Base-by-base conservation (phyloP, 2,888 invertebrate species). In the Diploptera punctata region DNA sequence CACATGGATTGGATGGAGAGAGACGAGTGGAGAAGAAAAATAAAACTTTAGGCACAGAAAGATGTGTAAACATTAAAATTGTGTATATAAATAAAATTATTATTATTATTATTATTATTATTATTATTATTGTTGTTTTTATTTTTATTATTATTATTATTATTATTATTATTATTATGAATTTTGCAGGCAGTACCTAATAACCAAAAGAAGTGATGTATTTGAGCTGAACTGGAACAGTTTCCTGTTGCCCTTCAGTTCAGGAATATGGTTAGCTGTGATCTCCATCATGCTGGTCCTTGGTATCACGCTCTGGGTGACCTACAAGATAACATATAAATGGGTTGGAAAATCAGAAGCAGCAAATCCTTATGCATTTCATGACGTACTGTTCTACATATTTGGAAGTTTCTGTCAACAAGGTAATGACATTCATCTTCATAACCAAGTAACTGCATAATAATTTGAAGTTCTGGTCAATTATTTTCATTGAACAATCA, bases 331-430 rank as follows among this genome's bases (percentile, higher is more conserved):
- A 1, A 10, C 3, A 7, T 3, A 21, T 3, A 24, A 10, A 13
- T 3, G 10, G 2, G 21, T 24, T 24, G 24, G 24, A 13, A 49
- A 18, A n/a, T 9, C 9, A 9, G 19, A 49, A 19, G 16, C 24
- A 21, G 5, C 24, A 5, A 33, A 7, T 24, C 5, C 4, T 5
- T 54, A 5, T 13, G 21, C 9, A 18, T 54, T 4, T 13, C 54
- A 19, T 24, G 21, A 21, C 54, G 21, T 24, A 13, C 1, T 54
- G 3, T 54, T 54, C 54, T 54, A 24, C 54, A 24, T 54, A 1
- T 24, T 24, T 24, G 54, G 26, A 54, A 54, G 10, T 13, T 54
- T 54, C 54, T 54, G 54, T 24, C 54, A 54, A 10, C 54, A 54
- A 54, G 54, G 54, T 54, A 54, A 24, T 7, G 33, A 33, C 33